Evolutionary conservation across 2,797 vertebrate species (phyloP).

Genomic region (Sylvia borin): DNA sequence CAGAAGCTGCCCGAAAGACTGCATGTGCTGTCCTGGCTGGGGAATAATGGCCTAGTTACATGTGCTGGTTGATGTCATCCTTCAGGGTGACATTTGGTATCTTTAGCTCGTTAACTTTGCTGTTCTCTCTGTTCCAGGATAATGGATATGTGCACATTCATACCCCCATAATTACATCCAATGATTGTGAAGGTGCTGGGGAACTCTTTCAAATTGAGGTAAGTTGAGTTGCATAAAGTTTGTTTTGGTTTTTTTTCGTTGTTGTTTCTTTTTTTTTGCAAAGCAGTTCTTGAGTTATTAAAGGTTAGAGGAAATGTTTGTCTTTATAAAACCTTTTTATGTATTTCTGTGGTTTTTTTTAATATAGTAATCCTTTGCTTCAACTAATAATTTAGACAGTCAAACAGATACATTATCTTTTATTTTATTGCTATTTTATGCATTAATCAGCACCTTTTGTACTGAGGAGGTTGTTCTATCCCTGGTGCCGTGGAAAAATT

Average conservation of each 20-base stretch:
- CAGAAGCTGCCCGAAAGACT: not conserved
- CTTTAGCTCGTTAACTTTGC: not conserved
- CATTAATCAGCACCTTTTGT: not conserved
- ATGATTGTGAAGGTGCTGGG: constrained; percentile 96
- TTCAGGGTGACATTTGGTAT: not conserved
- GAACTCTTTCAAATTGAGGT: constrained; percentile 92
- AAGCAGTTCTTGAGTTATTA: not conserved
- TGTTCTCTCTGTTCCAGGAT: constrained; percentile 75
- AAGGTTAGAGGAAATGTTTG: not conserved
- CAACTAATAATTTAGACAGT: not conserved
- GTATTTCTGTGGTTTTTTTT: not conserved
- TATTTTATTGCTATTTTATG: not conserved
- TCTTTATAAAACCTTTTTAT: not conserved
- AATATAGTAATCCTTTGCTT: not conserved
- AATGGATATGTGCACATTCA: constrained; percentile 90
- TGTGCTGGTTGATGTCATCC: not conserved
- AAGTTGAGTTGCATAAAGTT: constrained; percentile 10
- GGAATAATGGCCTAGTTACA: not conserved
- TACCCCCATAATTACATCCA: constrained; percentile 95
- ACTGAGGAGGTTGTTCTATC: not conserved
- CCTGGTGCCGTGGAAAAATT: not conserved
- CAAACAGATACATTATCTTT: not conserved
- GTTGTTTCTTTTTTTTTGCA: not conserved
- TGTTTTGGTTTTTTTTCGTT: not conserved
- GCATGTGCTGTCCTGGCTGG: not conserved